Evolutionary conservation across 1,140 invertebrate species (phyloP), one percentile per base, ranked within the genome.

Genomic region (Coelopa frigida): DNA sequence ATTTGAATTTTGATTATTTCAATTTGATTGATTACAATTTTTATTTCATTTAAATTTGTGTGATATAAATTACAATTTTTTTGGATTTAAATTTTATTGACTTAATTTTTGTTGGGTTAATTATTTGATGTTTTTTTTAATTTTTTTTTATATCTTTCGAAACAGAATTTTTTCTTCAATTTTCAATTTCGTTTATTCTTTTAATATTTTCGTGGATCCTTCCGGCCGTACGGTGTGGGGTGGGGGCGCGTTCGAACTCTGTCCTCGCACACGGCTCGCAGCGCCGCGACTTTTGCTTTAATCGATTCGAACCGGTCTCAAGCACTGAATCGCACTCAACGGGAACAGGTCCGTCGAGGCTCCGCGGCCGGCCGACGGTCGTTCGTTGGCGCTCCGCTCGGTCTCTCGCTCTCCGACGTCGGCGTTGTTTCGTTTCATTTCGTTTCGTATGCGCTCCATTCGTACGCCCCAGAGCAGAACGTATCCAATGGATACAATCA

Each of bases 271-370:
- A 20, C 33, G 21, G 15, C 7, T 29, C 35, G 36, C 26, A 40
- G 27, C 47, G 40, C 47, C 21, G 22, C 26, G n/a, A 44, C 7
- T 43, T 42, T 42, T n/a, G 33, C 41, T 49, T 49, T 35, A 44
- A 49, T 43, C 47, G 33, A 43, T 44, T 43, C 38, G 47, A 49
- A 49, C 47, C 47, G 47, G 47, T 49, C 40, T 49, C 47, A 43
- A 43, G 40, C 40, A 49, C 47, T 49, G 32, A 49, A 49, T 41
- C 33, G 35, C 41, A 49, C 31, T 49, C 47, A 44, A 44, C 54
- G 55, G 57, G 51, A 58, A 58, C 57, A 58, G 57, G 57, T 58
- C 56, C 54, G 47, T 44, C 27, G 53, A 44, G 47, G 48, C 46
- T 29, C 29, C 6, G 18, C 23, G 14, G 47, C 33, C 42, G 40